Percentiles rank a stretch among this genome's conserved stretches.
These are phyloP conservation scores for Oreochromis grahami DNA, from an alignment of 2,797 vertebrate species.

Conservation along the genomic window DNA sequence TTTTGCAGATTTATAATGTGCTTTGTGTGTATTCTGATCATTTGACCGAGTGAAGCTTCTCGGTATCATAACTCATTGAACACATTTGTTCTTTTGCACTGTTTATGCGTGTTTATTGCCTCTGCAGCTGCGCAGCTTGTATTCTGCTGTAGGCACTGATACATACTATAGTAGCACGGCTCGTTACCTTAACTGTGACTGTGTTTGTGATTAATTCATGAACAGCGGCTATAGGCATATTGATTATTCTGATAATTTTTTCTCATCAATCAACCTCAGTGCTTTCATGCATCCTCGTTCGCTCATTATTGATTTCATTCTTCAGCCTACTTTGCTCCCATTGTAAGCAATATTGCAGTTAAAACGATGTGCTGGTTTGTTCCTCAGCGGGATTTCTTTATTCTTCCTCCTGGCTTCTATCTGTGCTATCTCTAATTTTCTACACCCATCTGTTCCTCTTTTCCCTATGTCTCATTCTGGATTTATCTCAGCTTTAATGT, in stretches of 20 bases:
- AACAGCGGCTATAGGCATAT: constrained; percentile 66
- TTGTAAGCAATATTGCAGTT: constrained; percentile 48
- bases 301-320: constrained; percentile 64
- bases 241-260: constrained; percentile 76
- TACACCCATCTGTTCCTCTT: constrained; percentile 12
- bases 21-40: constrained; percentile 26
- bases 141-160: constrained; percentile 10
- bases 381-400: constrained; percentile 30
- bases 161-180: constrained; percentile 32
- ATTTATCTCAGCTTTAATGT: constrained; percentile 30
- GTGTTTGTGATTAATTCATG: constrained; percentile 71
- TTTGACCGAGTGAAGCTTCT: constrained; percentile 15
- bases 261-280: constrained; percentile 72
- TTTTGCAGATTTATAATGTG: constrained; percentile 61
- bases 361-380: constrained; percentile 31
- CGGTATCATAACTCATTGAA: constrained; percentile 62
- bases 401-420: constrained; percentile 25
- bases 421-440: constrained; percentile 29
- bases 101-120: constrained; percentile 28
- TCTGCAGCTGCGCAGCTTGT: constrained; percentile 33
- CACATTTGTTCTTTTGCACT: constrained; percentile 37
- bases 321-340: constrained; percentile 51
- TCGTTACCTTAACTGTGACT: constrained; percentile 60
- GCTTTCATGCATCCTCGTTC: constrained; percentile 69
- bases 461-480: constrained; percentile 11